Evolutionary conservation across 2,797 vertebrate genomes (phyloP).

Genomic region (Odontamblyopus rebecca): DNA sequence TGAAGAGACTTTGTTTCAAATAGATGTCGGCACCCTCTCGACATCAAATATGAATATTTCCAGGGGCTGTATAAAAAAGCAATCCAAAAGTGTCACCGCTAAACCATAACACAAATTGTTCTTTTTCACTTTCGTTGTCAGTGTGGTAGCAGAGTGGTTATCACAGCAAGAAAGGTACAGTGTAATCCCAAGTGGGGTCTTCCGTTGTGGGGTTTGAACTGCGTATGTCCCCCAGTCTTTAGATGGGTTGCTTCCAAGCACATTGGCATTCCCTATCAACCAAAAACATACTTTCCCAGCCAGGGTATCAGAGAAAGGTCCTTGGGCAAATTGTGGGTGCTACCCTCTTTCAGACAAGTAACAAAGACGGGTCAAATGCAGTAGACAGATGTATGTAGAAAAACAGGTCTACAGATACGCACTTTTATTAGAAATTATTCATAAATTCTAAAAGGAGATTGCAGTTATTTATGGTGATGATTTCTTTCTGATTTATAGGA

Average conservation of each 20-base stretch:
- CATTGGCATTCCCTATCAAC: not conserved
- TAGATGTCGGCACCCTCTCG: not conserved
- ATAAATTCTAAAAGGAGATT: too few species aligned
- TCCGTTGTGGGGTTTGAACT: not conserved
- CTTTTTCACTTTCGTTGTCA: not conserved
- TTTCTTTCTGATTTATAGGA: too few species aligned
- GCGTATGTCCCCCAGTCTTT: too few species aligned
- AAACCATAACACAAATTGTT: not conserved
- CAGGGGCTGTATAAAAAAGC: not conserved
- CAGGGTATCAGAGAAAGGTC: not conserved
- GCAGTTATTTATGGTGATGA: too few species aligned
- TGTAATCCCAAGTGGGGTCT: not conserved
- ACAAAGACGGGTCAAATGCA: too few species aligned
- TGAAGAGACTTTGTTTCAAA: not conserved
- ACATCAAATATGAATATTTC: constrained; percentile 6
- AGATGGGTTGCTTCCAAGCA: not conserved
- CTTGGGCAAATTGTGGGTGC: not conserved
- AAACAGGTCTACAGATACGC: too few species aligned
- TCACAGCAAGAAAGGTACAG: not conserved
- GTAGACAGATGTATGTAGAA: too few species aligned
- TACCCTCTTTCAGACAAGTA: too few species aligned
- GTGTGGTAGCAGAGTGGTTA: not conserved
- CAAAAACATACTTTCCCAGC: not conserved
- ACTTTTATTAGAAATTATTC: too few species aligned
- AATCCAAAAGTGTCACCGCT: not conserved